phyloP scores from a whole-genome alignment of 2,797 vertebrate species.

The Lepus townsendii region DNA sequence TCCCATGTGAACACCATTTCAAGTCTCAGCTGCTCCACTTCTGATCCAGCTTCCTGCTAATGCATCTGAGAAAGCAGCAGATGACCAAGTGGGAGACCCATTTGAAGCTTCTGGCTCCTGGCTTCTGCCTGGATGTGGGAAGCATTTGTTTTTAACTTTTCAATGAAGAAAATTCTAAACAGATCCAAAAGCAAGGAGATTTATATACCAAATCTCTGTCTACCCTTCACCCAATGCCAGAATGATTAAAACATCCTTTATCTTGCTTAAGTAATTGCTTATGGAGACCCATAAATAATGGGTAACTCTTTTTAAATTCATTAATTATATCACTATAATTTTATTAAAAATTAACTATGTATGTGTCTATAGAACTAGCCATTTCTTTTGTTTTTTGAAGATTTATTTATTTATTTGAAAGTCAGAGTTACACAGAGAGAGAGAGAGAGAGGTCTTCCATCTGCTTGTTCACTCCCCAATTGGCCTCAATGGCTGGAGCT shows the following conservation, averaged over 20 bases:
- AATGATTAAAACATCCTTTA: not conserved
- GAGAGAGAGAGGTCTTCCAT: too few species aligned
- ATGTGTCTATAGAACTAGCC: not conserved
- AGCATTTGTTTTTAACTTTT: constrained; percentile 32
- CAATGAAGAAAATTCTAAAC: not conserved
- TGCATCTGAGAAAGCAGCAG: too few species aligned
- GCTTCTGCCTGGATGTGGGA: not conserved
- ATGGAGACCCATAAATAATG: not conserved
- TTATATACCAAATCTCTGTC: not conserved
- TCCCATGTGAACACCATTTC: too few species aligned
- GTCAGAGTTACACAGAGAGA: too few species aligned
- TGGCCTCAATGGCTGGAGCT: too few species aligned
- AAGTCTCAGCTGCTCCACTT: too few species aligned
- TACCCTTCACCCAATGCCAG: not conserved
- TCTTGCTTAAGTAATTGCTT: not conserved
- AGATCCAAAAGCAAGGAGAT: not conserved
- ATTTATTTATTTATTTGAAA: too few species aligned
- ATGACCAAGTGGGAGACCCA: too few species aligned
- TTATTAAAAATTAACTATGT: not conserved
- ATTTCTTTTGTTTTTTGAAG: not conserved
- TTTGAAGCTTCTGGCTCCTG: too few species aligned
- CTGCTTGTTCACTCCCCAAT: too few species aligned
- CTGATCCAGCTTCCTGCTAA: too few species aligned
- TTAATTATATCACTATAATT: constrained; percentile 1
- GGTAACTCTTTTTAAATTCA: not conserved